phyloP scores from a whole-genome alignment of 2,888 invertebrate genomes.

The Ctenicera cuprea region DNA sequence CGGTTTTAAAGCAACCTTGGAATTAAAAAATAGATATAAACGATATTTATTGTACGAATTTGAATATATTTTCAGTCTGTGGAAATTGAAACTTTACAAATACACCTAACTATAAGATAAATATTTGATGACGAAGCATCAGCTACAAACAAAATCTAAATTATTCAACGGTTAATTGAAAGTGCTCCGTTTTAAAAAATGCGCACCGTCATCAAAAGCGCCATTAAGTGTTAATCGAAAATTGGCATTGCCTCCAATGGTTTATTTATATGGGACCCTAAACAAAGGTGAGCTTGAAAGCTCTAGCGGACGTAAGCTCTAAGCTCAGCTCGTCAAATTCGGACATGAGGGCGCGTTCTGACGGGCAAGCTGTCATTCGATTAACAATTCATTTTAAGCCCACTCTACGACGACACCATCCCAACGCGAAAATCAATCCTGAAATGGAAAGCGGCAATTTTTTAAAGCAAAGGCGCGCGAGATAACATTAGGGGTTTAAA shows the following conservation, averaged over 20 bases:
- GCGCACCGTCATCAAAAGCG: constrained; percentile 24
- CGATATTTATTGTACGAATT: no score
- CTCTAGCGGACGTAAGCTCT: constrained; percentile 14
- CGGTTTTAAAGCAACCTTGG: no score
- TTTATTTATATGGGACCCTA: constrained; percentile 23
- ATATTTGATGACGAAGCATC: not conserved
- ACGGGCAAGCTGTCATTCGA: constrained; percentile 15
- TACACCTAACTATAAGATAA: not conserved
- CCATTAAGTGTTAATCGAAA: constrained; percentile 25
- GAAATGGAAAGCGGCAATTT: not conserved
- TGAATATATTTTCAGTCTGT: no score
- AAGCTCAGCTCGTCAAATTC: constrained; percentile 23
- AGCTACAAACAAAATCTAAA: constrained; percentile 7
- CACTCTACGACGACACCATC: not conserved
- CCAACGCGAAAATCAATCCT: not conserved
- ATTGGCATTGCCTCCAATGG: constrained; percentile 16
- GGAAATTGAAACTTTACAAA: not conserved
- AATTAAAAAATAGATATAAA: no score
- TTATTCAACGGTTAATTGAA: not conserved
- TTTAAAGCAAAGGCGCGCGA: not conserved
- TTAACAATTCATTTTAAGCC: constrained; percentile 30
- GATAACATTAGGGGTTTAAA: constrained; percentile 15
- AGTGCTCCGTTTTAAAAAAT: constrained; percentile 10
- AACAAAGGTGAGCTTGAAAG: constrained; percentile 13
- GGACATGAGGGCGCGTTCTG: constrained; percentile 16